Conservation (phyloP, 2,888 invertebrate species). For the Heliconius ethilla region DNA sequence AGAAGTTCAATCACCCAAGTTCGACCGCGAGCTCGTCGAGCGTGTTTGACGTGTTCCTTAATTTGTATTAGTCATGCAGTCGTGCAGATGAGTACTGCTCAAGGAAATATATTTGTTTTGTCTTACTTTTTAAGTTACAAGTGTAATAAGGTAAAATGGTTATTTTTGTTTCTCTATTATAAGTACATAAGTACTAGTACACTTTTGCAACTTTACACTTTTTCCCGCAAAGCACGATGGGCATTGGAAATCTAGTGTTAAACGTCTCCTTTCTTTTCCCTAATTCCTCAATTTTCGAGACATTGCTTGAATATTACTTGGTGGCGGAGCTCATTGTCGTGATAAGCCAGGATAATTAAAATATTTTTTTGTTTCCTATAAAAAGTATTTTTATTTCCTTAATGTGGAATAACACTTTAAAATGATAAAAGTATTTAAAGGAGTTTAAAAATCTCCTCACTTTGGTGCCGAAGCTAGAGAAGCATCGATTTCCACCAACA, state of each 20-base stretch:
- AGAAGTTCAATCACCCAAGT: not conserved
- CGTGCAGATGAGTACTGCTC: not conserved
- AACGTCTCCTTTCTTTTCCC: not conserved
- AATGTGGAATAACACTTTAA: too few species aligned
- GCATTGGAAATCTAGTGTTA: not conserved
- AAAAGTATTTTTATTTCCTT: too few species aligned
- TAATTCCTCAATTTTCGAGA: not conserved
- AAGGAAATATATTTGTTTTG: not conserved
- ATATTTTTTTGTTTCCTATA: too few species aligned
- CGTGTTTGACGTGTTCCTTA: conserved; percentile 8
- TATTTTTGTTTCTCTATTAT: not conserved
- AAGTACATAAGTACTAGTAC: too few species aligned
- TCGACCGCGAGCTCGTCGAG: not conserved
- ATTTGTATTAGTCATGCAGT: conserved; percentile 2
- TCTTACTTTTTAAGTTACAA: not conserved
- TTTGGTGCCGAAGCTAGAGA: too few species aligned
- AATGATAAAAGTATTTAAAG: too few species aligned
- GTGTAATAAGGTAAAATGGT: not conserved
- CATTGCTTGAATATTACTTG: not conserved
- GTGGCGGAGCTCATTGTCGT: not conserved
- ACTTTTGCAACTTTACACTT: not conserved
- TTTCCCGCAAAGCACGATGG: not conserved
- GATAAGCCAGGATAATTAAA: too few species aligned
- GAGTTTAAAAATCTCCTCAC: too few species aligned
- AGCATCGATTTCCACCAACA: too few species aligned